Evolutionary conservation across 1,140 invertebrate species (phyloP), one percentile per base, ranked within the genome.

Genomic region (Diabrotica undecimpunctata): DNA sequence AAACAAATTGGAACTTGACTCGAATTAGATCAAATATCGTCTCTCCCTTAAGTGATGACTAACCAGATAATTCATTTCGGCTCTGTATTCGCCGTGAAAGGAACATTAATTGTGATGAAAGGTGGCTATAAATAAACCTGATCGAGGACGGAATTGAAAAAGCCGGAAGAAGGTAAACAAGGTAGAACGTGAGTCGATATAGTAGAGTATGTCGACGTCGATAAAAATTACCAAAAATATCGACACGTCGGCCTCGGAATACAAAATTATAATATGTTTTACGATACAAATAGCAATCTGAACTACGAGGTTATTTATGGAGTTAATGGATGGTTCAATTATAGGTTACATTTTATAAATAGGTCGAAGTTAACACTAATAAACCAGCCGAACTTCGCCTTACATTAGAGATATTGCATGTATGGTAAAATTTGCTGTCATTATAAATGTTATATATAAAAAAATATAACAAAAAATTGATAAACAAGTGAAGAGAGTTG

Each of bases 151-250:
- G 41, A 46, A 46, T 46, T 46, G 41, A 46, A 46, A 46, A 46
- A 46, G 41, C 41, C 41, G 41, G 41, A 46, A 46, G 41, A 46
- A 46, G n/a, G 41, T 46, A 46, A 46, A 46, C 41, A 46, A 46
- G 41, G 41, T 46, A 46, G n/a, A 46, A 46, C 41, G 41, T 46
- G 41, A 46, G 41, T 46, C 41, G 41, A 46, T 46, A 46, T n/a
- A 46, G 41, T 46, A 5, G 41, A 46, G 41, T 46, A 46, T 46
- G 41, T 46, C 41, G 41, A 46, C n/a, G 41, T 46, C 41, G 41
- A 46, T 46, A 46, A 46, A 46, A 46, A 46, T 46, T 46, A 46
- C 41, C 41, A 46, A 46, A 46, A 46, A 46, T 46, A 46, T 46
- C 41, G 41, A 46, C 41, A 46, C 41, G 41, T 2, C n/a, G 41